Conservation (phyloP, 2,888 invertebrate species). For the Anoplius nigerrimus region DNA sequence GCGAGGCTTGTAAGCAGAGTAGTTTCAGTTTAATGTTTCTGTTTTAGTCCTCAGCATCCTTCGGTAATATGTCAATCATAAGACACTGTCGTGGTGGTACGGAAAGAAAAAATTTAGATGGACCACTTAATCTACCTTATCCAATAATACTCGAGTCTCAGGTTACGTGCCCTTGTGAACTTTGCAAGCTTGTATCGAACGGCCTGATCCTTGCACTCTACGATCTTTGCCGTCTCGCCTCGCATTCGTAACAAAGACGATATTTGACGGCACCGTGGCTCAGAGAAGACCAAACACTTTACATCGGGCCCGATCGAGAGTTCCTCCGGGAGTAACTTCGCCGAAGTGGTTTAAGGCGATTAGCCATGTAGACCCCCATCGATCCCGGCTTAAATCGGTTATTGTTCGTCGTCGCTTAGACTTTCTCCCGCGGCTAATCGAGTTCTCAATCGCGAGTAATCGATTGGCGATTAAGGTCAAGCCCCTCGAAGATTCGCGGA, state of each 20-base stretch:
- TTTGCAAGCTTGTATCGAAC: no score
- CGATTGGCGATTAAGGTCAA: conserved; percentile 57
- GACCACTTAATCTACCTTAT: no score
- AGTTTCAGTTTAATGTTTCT: no score
- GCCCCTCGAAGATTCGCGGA: conserved; percentile 25
- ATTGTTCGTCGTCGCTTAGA: conserved; percentile 55
- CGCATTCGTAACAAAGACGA: conserved; percentile 14
- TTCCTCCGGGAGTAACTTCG: conserved; percentile 36
- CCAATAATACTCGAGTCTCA: no score
- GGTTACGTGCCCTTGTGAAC: no score
- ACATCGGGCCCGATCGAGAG: conserved; percentile 31
- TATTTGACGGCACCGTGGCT: conserved; percentile 21
- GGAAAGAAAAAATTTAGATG: no score
- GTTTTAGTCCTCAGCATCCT: no score
- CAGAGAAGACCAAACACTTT: conserved; percentile 37
- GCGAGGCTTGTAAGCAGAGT: no score
- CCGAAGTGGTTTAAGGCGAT: conserved; percentile 58
- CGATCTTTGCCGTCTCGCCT: conserved; percentile 1
- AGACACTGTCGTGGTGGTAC: no score
- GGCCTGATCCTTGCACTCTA: background rate
- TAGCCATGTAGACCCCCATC: conserved; percentile 62
- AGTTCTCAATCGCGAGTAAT: conserved; percentile 59
- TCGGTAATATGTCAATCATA: no score
- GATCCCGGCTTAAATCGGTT: conserved; percentile 62
- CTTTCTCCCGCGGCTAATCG: conserved; percentile 54